Conservation (phyloP, 2,888 invertebrate species). For the Sphinx pinastri region DNA sequence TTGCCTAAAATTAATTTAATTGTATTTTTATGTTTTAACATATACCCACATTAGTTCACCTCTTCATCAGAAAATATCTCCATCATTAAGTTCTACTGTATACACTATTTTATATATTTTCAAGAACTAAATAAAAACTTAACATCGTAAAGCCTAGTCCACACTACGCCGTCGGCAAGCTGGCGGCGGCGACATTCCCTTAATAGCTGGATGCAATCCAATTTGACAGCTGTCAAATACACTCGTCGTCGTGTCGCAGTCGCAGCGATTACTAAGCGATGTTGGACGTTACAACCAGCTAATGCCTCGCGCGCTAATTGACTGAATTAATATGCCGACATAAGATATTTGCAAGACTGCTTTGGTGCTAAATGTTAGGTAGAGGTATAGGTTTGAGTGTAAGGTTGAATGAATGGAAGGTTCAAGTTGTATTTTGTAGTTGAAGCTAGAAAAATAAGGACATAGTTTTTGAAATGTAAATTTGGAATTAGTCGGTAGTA, state of each 20-base stretch:
- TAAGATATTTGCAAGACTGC: constrained; percentile 46
- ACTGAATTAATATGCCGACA: constrained; percentile 58
- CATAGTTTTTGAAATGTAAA: too few relatives aligned
- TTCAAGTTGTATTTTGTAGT: too few relatives aligned
- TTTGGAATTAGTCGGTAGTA: too few relatives aligned
- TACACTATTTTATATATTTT: too few relatives aligned
- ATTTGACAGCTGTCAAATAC: constrained; percentile 82
- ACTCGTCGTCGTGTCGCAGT: constrained; percentile 72
- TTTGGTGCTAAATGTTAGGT: constrained; percentile 27
- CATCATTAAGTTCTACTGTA: too few relatives aligned
- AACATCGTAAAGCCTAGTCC: constrained; percentile 45
- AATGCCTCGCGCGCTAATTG: constrained; percentile 57
- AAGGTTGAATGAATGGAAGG: too few relatives aligned
- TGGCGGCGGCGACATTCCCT: constrained; percentile 63
- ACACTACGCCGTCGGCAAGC: constrained; percentile 43
- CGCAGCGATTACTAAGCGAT: constrained; percentile 66
- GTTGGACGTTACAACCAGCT: constrained; percentile 72
- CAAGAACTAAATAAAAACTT: too few relatives aligned
- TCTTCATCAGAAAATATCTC: too few relatives aligned
- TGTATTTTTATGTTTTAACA: too few relatives aligned
- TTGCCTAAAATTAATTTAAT: too few relatives aligned
- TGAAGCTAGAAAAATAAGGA: too few relatives aligned
- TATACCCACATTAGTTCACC: too few relatives aligned
- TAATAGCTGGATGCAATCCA: constrained; percentile 80
- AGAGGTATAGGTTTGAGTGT: neutral